phyloP scores from a whole-genome alignment of 1,140 invertebrate species.

The Caenorhabditis tropicalis region DNA sequence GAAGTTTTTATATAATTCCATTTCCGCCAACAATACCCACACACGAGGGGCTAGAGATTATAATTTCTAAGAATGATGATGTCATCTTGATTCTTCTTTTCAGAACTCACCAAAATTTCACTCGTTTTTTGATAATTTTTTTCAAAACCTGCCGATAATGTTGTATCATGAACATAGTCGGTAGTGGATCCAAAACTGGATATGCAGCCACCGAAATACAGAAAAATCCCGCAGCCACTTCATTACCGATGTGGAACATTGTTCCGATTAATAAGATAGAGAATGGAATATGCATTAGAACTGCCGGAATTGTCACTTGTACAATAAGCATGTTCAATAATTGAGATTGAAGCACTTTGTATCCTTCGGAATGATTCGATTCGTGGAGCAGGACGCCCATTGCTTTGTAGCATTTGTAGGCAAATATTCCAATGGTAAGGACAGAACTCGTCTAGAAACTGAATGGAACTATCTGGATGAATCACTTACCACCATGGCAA shows the following conservation, averaged over 20 bases:
- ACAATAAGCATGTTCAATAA: neutral
- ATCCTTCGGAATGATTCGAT: neutral
- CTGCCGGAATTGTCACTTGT: neutral
- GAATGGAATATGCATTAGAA: neutral
- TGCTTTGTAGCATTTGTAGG: neutral
- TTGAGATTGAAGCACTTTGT: neutral
- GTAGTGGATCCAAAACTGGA: neutral
- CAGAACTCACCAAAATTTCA: no score
- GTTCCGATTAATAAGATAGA: neutral
- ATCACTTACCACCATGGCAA: neutral
- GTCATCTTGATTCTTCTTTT: no score
- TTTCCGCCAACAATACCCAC: no score
- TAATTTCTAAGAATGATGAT: no score
- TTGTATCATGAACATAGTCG: neutral
- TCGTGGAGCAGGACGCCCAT: neutral
- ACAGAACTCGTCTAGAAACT: neutral
- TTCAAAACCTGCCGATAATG: neutral
- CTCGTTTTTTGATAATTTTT: no score
- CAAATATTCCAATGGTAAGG: neutral
- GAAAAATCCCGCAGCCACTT: neutral
- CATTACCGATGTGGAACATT: neutral
- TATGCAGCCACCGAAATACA: neutral
- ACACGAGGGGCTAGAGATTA: no score
- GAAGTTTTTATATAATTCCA: no score
- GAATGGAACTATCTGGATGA: no score